Percentiles rank a stretch among this genome's conserved stretches.
Conservation (phyloP, 2,113 vertebrate genomes). For the Pseudonaja textilis region DNA sequence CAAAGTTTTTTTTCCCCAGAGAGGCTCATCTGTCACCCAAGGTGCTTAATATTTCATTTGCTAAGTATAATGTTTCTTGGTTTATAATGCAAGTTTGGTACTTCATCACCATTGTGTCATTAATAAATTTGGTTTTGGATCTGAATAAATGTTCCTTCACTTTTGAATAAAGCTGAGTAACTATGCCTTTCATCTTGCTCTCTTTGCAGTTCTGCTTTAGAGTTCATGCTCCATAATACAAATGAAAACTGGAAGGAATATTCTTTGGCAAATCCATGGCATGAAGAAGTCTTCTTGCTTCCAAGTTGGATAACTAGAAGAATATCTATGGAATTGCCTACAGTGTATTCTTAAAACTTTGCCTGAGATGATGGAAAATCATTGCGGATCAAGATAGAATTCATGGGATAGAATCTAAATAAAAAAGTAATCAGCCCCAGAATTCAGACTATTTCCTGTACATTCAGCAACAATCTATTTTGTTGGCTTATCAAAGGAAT, state of each 20-base stretch:
- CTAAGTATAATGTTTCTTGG: no score
- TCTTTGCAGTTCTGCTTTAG: not conserved
- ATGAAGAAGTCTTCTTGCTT: not conserved
- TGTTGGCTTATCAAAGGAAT: not conserved
- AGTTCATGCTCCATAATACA: not conserved
- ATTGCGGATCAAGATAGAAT: not conserved
- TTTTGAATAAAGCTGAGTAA: not conserved
- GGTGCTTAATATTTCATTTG: no score
- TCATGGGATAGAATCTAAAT: not conserved
- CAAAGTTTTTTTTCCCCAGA: not conserved
- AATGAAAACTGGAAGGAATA: not conserved
- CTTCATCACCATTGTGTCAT: no score
- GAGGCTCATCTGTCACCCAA: no score
- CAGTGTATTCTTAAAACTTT: not conserved
- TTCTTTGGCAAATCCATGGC: not conserved
- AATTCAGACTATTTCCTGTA: not conserved
- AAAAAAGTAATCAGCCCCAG: not conserved
- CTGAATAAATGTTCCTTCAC: not conserved
- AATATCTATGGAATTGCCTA: not conserved
- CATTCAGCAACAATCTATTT: not conserved
- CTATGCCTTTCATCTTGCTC: not conserved
- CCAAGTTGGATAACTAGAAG: not conserved
- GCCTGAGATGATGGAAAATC: not conserved
- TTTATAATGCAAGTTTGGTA: no score
- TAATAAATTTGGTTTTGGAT: not conserved